Evolutionary conservation across 2,888 invertebrate species (phyloP), one percentile per base, ranked within the genome.

Genomic region (Hyposoter didymator): DNA sequence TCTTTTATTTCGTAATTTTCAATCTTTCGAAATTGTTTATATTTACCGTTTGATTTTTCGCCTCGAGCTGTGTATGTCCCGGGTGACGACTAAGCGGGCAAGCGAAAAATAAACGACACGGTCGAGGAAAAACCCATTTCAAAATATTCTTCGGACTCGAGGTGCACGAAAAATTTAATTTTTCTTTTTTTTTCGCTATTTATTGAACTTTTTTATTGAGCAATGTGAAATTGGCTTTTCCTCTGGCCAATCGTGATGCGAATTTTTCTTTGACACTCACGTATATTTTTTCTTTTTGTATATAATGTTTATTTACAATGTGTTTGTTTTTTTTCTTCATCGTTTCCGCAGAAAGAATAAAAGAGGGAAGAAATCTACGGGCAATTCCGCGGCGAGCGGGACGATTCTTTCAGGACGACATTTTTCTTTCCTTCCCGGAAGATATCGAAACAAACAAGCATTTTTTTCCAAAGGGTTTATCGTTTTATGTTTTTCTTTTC

Each of bases 81-180:
- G 89, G 90, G 89, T 90, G 89, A 90, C 82, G 84, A 90, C 84
- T 88, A 90, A 90, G 90, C 90, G 90, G 90, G 87, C 87, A 91
- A 91, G 90, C 91, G 90, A 90, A 90, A 92, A 92, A 92, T 91
- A 90, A 92, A 90, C 89, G 90, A 91, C 90, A 91, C 90, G 90
- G 89, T 90, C 91, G 89, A 85, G 87, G 88, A 91, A 92, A 90
- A 91, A 93, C 91, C 92, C 91, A 91, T 89, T 90, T 92, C 92
- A 92, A 92, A 92, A 90, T 89, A 72, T 76, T 47, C 47, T 76
- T 47, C 47, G 62, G 28, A 22, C 49, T 74, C 32, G 17, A 10
- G 39, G 14, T 39, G 22, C 32, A 67, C 5, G 7, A 32, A 35
- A 22, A 32, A 22, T 59, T 28, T 17, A 28, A 28, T 55, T 67